These are phyloP conservation scores for Ophraella communa DNA, from an alignment of 2,888 invertebrate genomes.

Conservation along the genomic window DNA sequence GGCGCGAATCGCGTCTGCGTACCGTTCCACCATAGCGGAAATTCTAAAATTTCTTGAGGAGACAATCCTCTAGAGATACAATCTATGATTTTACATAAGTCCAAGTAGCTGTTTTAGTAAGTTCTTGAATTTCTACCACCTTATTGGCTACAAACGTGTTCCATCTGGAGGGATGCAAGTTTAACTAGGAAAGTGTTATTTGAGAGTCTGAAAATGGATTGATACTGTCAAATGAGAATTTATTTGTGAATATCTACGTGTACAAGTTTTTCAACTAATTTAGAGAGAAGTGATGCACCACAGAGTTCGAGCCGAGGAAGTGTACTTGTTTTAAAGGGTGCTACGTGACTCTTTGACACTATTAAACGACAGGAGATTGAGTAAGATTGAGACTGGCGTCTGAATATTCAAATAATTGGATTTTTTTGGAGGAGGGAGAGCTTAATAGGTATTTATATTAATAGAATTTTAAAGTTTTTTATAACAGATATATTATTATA, in stretches of 20 bases:
- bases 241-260: background rate
- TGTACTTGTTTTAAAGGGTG: background rate
- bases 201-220: background rate
- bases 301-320: background rate
- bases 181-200: background rate
- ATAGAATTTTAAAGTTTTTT: background rate
- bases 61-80: too few relatives aligned
- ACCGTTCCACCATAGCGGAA: too few relatives aligned
- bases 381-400: background rate
- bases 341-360: background rate
- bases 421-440: background rate
- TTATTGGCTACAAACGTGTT: background rate
- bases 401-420: background rate
- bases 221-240: background rate
- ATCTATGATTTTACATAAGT: too few relatives aligned
- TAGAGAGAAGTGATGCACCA: background rate
- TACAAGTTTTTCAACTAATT: background rate
- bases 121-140: background rate
- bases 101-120: too few relatives aligned
- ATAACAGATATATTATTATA: background rate
- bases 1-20: too few relatives aligned
- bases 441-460: background rate
- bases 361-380: background rate
- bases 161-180: background rate
- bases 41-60: too few relatives aligned